Percentiles rank a stretch among this genome's conserved stretches.
These are phyloP conservation scores for Fabriciana adippe DNA, from an alignment of 2,888 invertebrate species.

Conservation along the genomic window DNA sequence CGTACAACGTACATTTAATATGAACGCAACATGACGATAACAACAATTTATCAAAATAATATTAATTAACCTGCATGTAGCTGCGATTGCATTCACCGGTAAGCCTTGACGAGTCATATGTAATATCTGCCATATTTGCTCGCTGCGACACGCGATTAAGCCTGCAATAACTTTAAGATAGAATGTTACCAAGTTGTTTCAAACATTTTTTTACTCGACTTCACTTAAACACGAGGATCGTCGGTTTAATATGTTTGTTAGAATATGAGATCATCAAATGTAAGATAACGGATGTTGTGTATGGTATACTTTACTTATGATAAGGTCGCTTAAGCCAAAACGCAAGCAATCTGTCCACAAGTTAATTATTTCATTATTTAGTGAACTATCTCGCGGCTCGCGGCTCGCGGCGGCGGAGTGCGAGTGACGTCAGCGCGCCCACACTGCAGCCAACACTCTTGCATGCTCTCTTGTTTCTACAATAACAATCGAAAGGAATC, in stretches of 20 bases:
- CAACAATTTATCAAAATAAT: not conserved
- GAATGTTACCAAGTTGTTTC: not conserved
- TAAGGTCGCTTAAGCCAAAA: slow-evolving; percentile 30
- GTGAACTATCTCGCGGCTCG: slow-evolving; percentile 31
- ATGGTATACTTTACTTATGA: slow-evolving; percentile 4
- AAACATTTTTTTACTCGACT: too few relatives aligned
- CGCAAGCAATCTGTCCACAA: slow-evolving; percentile 28
- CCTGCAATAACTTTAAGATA: not conserved
- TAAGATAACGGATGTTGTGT: not conserved
- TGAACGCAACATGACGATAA: not conserved
- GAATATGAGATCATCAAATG: not conserved
- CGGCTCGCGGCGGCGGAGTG: slow-evolving; percentile 28
- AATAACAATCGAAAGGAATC: slow-evolving; percentile 25
- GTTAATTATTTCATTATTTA: slow-evolving; percentile 47
- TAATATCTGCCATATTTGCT: slow-evolving; percentile 24
- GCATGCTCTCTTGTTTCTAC: slow-evolving; percentile 5
- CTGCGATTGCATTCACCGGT: slow-evolving; percentile 2
- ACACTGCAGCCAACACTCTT: slow-evolving; percentile 47
- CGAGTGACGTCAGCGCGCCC: slow-evolving; percentile 64
- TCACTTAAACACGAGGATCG: too few relatives aligned
- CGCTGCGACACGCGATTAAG: slow-evolving; percentile 23
- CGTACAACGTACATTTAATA: not conserved
- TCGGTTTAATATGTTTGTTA: too few relatives aligned
- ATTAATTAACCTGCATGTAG: not conserved
- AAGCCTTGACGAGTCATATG: slow-evolving; percentile 18